phyloP scores from a whole-genome alignment of 2,888 invertebrate genomes.

The Cyrtodaria siliqua region DNA sequence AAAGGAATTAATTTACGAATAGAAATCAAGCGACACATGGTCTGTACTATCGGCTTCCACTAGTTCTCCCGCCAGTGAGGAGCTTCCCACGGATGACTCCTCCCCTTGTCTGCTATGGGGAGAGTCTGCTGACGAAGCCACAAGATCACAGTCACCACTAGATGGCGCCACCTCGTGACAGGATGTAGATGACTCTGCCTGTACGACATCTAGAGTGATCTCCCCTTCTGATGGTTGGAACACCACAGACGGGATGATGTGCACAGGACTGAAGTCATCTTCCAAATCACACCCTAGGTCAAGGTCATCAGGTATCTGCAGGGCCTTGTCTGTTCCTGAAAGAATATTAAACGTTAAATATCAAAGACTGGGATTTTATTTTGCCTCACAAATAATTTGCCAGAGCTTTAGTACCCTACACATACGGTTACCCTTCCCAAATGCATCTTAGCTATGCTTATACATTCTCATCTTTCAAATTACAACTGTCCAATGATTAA shows the following conservation, averaged over 20 bases:
- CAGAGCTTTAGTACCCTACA: too few relatives aligned
- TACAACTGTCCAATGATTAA: too few relatives aligned
- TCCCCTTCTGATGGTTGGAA: constrained; percentile 52
- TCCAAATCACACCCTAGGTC: constrained; percentile 32
- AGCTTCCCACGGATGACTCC: constrained; percentile 3
- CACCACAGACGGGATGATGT: constrained; percentile 20
- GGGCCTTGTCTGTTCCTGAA: constrained; percentile 49
- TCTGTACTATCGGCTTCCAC: constrained; percentile 54
- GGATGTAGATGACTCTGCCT: constrained; percentile 17
- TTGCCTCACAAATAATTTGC: too few relatives aligned
- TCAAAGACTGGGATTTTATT: too few relatives aligned
- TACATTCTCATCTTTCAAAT: too few relatives aligned
- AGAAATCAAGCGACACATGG: constrained; percentile 38
- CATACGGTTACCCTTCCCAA: too few relatives aligned
- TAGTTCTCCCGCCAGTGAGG: constrained; percentile 18
- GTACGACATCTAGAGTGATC: constrained; percentile 29
- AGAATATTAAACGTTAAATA: too few relatives aligned
- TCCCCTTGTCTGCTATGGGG: background rate
- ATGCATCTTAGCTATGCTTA: too few relatives aligned
- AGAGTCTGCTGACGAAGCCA: background rate
- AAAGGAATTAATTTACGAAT: constrained; percentile 28
- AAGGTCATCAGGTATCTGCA: constrained; percentile 57
- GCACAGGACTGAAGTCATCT: constrained; percentile 8
- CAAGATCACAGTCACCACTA: constrained; percentile 37
- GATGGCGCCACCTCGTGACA: constrained; percentile 13